Base-by-base conservation (phyloP, 2,113 vertebrate genomes). In the Peromyscus californicus region DNA sequence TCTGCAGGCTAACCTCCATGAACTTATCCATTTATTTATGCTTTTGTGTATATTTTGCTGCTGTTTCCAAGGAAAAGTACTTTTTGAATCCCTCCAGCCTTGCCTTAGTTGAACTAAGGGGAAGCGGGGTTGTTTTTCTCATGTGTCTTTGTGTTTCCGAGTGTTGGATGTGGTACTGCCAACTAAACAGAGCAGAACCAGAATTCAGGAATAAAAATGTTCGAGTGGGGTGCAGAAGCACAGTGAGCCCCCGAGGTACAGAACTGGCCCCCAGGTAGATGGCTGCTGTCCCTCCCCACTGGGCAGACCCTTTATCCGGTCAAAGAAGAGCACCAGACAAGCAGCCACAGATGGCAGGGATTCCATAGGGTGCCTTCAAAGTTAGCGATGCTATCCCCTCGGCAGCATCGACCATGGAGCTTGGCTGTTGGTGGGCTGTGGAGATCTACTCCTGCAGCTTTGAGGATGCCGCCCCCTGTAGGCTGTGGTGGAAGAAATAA, bases 1-100 rank as follows among this genome's bases (percentile, higher is more conserved):
- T 76, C 70, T 24, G 45, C 31, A 72, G 54, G 90, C 92, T 79
- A 72, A n/a, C 51, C 83, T 72, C 90, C 5, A 24, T 9, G 48
- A 74, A 82, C 45, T 86, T 79, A 80, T 51, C 89, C 61, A 79
- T 70, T 90, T 96, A 95, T 93, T 96, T 96, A 95, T 91, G 78
- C 91, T 78, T 78, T 61, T 95, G 94, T 94, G 89, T 94, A 93
- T 91, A 91, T 70, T 93, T 87, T 95, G 91, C 67, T 96, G 67
- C 84, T 94, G 86, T 97, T 94, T 98, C 96, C 82, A 97, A 94
- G 93, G 96, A 89, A 96, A 87, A 94, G 91, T 84, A 90, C 84
- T 91, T 89, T 96, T 48, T 91, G 19, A 94, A 93, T 88, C 91
- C 36, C 29, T 90, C 54, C 42, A 65, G 89, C 78, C 82, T 94